phyloP scores from a whole-genome alignment of 2,113 vertebrate species.

The Hippocampus barbouri region DNA sequence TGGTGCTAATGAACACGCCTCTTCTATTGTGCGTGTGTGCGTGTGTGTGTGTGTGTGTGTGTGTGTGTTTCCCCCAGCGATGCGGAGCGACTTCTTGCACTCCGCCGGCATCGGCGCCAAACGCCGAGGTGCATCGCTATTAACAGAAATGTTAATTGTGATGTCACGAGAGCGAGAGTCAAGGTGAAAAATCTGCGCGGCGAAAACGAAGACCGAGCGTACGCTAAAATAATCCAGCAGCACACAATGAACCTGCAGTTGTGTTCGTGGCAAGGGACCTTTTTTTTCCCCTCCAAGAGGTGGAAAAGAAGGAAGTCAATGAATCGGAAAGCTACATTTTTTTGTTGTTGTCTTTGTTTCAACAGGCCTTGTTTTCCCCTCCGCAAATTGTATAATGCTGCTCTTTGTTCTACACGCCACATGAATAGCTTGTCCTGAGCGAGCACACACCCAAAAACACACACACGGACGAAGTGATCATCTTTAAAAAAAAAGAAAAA shows the following conservation, averaged over 20 bases:
- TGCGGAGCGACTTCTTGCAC: not conserved
- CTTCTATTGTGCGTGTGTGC: not conserved
- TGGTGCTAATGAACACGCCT: not conserved
- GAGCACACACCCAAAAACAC: slow-evolving; percentile 51
- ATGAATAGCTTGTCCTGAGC: slow-evolving; percentile 67
- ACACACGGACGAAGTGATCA: slow-evolving; percentile 73
- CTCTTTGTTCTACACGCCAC: slow-evolving; percentile 71
- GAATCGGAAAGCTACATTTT: slow-evolving; percentile 64
- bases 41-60: no score
- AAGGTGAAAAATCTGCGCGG: slow-evolving; percentile 66
- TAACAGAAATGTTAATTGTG: slow-evolving; percentile 70
- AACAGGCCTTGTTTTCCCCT: slow-evolving; percentile 62
- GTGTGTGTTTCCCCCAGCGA: not conserved
- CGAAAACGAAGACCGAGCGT: slow-evolving; percentile 28
- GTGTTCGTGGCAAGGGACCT: slow-evolving; percentile 63
- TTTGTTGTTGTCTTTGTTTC: slow-evolving; percentile 65
- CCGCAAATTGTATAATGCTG: slow-evolving; percentile 73
- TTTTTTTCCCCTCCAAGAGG: slow-evolving; percentile 64
- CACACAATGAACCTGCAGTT: slow-evolving; percentile 63
- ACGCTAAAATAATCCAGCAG: slow-evolving; percentile 63
- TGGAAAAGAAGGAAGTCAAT: slow-evolving; percentile 68
- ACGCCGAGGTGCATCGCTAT: slow-evolving; percentile 40
- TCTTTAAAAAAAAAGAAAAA: slow-evolving; percentile 54
- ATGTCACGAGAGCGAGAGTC: slow-evolving; percentile 61
- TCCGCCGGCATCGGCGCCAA: not conserved